Evolutionary conservation across 2,797 vertebrate species (phyloP).

Genomic region (Oryzias dopingdopingensis): DNA sequence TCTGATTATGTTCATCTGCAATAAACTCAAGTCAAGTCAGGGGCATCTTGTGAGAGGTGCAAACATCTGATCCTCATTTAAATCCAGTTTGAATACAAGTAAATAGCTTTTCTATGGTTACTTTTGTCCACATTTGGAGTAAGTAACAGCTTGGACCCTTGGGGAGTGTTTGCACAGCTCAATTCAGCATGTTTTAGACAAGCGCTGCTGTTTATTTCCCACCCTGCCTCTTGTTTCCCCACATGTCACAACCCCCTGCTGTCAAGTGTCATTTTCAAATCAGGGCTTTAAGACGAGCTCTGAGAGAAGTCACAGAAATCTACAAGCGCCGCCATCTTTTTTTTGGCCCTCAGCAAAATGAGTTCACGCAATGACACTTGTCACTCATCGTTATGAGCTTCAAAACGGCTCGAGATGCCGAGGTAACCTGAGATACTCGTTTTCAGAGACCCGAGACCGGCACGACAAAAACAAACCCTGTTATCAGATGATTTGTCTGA

Average conservation of each 20-base stretch:
- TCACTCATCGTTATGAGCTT: conserved; percentile 46
- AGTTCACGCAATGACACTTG: conserved; percentile 31
- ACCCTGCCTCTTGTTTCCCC: conserved; percentile 5
- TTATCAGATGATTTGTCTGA: conserved; percentile 18
- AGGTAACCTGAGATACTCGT: conserved; percentile 19
- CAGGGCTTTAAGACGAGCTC: conserved; percentile 16
- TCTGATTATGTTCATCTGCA: conserved; percentile 23
- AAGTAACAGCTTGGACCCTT: conserved; percentile 32
- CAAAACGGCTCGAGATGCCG: conserved; percentile 25
- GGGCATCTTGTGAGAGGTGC: conserved; percentile 17
- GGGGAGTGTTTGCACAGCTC: conserved; percentile 35
- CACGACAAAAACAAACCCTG: conserved; percentile 32
- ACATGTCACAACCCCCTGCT: not conserved
- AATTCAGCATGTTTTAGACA: conserved; percentile 20
- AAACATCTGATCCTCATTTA: conserved; percentile 48
- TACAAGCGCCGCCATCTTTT: conserved; percentile 16
- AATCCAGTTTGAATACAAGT: conserved; percentile 59
- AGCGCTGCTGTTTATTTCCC: conserved; percentile 8
- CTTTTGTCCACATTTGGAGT: conserved; percentile 41
- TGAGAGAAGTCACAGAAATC: conserved; percentile 24
- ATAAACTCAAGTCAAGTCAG: conserved; percentile 10
- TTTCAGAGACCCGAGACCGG: conserved; percentile 8
- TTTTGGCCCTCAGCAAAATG: conserved; percentile 20
- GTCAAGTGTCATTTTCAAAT: conserved; percentile 17
- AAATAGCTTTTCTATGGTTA: conserved; percentile 61